Base-by-base conservation (phyloP, 2,888 invertebrate species). In the Microctonus brassicae region DNA sequence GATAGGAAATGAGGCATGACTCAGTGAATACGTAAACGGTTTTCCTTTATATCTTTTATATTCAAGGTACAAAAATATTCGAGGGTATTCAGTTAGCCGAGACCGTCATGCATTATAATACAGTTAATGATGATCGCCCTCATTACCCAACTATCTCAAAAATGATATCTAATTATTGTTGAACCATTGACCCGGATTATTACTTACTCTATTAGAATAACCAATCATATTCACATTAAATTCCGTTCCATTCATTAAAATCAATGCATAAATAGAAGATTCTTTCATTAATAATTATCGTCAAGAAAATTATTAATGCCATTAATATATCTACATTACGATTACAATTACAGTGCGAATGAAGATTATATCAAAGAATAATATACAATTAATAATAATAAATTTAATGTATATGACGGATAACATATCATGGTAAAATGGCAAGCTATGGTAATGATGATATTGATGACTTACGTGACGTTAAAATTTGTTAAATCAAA, bases 341-440 rank as follows among this genome's bases (percentile, higher is more conserved):
- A 17, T 47, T 17, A n/a, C n/a, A 47, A 47, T 47, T 47, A 7
- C 47, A 47, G 47, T 47, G n/a, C 47, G 17, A 47, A 47, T 47
- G 47, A 47, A 47, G 17, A 7, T 10, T 24, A 24, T n/a, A 22
- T 29, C 7, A 29, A 29, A 13, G 10, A 11, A 24, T 5, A 4
- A 0, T n/a, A 1, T 17, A 5, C 3, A 58, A 10, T 58, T 3
- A 33, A 13, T 6, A 1, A 29, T 17, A 17, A 34, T 3, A 33
- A 67, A 75, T 69, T 79, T 80, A 75, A 82, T 82, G 82, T 73
- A 71, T 76, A 72, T 72, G 55, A 76, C 69, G 77, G 71, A 71
- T 39, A 69, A 74, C 72, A 53, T 73, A 83, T 75, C 74, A 83
- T 82, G 83, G 76, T 75, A 79, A 72, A 75, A 82, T 82, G 83